phyloP scores from a whole-genome alignment of 2,888 invertebrate species.

The Conistra vaccinii region DNA sequence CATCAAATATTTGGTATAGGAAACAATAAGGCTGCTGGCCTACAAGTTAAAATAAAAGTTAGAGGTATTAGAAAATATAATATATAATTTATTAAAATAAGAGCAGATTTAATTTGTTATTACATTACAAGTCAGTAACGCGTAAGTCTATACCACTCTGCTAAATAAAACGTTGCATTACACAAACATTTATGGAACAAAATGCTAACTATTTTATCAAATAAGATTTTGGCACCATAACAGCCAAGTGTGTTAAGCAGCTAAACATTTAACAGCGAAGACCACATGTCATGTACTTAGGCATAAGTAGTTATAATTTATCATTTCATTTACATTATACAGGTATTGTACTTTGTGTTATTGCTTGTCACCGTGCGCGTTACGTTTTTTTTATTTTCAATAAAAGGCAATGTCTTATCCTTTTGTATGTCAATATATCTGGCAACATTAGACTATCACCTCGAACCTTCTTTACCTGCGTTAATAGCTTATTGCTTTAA shows the following conservation, averaged over 20 bases:
- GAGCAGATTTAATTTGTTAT: conserved; percentile 36
- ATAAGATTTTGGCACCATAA: conserved; percentile 59
- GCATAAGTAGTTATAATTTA: conserved; percentile 1
- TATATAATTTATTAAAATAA: conserved; percentile 46
- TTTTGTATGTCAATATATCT: no score
- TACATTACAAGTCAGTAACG: background rate
- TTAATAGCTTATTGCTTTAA: conserved; percentile 12
- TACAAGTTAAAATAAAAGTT: conserved; percentile 34
- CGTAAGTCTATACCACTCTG: conserved; percentile 19
- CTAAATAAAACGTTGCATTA: conserved; percentile 42
- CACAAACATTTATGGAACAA: conserved; percentile 21
- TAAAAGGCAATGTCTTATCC: no score
- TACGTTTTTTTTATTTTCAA: background rate
- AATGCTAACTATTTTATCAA: conserved; percentile 41
- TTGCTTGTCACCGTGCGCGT: conserved; percentile 28
- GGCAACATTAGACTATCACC: background rate
- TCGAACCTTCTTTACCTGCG: background rate
- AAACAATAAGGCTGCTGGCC: background rate
- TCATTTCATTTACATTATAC: conserved; percentile 1
- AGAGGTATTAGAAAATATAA: conserved; percentile 42
- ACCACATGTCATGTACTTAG: conserved; percentile 23
- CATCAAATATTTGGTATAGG: background rate
- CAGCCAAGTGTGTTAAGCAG: conserved; percentile 52
- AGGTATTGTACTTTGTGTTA: conserved; percentile 27
- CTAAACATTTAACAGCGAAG: conserved; percentile 37